Evolutionary conservation across 2,888 invertebrate genomes (phyloP).

Genomic region (Byasa hedistus): DNA sequence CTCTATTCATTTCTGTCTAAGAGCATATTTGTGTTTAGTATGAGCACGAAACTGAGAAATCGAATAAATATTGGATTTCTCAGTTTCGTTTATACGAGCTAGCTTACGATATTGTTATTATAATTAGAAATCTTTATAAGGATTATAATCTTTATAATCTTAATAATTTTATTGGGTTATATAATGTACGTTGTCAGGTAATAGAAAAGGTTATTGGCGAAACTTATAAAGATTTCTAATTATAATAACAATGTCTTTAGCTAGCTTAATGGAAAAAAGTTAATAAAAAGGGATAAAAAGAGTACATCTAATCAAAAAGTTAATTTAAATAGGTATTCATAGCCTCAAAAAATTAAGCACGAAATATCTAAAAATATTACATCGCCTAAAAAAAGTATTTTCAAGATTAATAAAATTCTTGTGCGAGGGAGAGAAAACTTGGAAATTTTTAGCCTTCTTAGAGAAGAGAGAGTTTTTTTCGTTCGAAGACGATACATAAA

Average conservation of each 20-base stretch:
- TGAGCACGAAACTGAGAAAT: neutral
- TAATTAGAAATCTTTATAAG: too few species aligned
- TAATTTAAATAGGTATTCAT: neutral
- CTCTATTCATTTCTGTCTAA: neutral
- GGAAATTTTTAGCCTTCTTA: constrained; percentile 51
- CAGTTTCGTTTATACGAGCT: too few species aligned
- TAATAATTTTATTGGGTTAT: too few species aligned
- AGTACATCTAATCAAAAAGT: too few species aligned
- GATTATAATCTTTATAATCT: too few species aligned
- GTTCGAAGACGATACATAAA: constrained; percentile 65
- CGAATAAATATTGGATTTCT: too few species aligned
- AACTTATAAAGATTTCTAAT: too few species aligned
- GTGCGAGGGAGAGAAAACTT: constrained; percentile 64
- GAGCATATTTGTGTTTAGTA: neutral
- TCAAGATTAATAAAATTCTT: constrained; percentile 72
- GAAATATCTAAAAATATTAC: neutral
- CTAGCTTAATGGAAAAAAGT: neutral
- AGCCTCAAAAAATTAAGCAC: too few species aligned
- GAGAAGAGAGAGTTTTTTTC: constrained; percentile 59
- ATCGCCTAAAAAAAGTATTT: constrained; percentile 45
- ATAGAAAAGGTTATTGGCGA: too few species aligned
- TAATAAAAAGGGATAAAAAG: neutral
- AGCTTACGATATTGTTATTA: too few species aligned
- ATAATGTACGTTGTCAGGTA: too few species aligned
- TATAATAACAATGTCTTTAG: too few species aligned